phyloP scores from a whole-genome alignment of 2,888 invertebrate species.

The Leucophenga maculata region DNA sequence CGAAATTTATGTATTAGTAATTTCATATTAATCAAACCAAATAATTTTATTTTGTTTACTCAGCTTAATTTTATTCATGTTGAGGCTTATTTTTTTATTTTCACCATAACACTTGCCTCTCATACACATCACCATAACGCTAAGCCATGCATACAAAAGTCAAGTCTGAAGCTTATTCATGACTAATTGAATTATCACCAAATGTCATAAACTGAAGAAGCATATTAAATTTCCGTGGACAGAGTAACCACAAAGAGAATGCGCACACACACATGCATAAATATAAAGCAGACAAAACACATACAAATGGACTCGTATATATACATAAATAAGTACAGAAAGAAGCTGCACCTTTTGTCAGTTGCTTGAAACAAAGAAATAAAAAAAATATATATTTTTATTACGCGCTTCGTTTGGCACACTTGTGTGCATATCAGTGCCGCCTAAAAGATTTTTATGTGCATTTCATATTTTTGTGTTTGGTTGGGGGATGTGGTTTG shows the following conservation, averaged over 20 bases:
- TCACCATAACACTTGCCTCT: too few species aligned
- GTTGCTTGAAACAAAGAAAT: not conserved
- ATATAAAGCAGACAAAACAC: not conserved
- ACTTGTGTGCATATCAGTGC: slow-evolving; percentile 24
- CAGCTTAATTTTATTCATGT: too few species aligned
- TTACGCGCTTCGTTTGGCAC: slow-evolving; percentile 9
- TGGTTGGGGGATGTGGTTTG: not conserved
- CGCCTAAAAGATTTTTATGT: slow-evolving; percentile 18
- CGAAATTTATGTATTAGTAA: too few species aligned
- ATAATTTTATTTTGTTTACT: too few species aligned
- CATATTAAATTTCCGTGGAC: not conserved
- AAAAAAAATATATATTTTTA: slow-evolving; percentile 21
- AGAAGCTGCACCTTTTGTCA: not conserved
- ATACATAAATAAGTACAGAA: not conserved
- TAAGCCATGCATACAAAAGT: too few species aligned
- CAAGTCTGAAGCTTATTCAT: too few species aligned
- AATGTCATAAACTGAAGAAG: not conserved
- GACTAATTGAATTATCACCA: slow-evolving; percentile 18
- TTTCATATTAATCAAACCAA: too few species aligned
- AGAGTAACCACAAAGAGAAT: not conserved
- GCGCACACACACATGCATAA: not conserved
- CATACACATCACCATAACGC: too few species aligned
- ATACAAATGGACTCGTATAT: not conserved
- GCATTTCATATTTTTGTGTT: not conserved
- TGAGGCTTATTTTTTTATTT: too few species aligned